Evolutionary conservation across 2,888 invertebrate species (phyloP).

Genomic region (Phortica okadai): DNA sequence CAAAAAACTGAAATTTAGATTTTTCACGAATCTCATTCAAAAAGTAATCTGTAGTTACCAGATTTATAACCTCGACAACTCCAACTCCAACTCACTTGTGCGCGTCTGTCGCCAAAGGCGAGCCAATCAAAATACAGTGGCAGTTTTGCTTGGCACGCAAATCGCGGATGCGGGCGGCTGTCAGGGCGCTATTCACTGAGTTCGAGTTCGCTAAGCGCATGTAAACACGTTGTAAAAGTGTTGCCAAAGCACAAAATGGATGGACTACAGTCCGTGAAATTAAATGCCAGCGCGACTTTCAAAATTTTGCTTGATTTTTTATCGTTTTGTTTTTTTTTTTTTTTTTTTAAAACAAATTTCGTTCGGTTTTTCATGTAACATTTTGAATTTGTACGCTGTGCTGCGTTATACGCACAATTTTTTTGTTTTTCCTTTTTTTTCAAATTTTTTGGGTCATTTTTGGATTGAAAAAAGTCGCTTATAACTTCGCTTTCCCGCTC

Average conservation of each 20-base stretch:
- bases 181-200: background rate
- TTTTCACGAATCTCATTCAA: background rate
- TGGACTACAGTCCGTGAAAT: conserved; percentile 65
- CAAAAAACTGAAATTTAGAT: background rate
- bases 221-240: conserved; percentile 52
- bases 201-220: background rate
- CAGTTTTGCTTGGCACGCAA: background rate
- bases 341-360: background rate
- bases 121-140: background rate
- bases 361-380: background rate
- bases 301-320: conserved; percentile 40
- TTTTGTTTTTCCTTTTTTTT: background rate
- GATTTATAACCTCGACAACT: conserved; percentile 8
- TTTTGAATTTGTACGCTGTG: background rate
- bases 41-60: conserved; percentile 3
- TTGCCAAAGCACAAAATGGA: conserved; percentile 67
- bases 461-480: no score
- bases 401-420: background rate
- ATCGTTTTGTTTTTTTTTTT: background rate
- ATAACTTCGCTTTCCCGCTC: no score
- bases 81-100: background rate
- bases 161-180: background rate
- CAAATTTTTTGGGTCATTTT: no score
- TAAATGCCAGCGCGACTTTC: conserved; percentile 68
- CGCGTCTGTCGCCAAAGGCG: conserved; percentile 1